Base-by-base conservation (phyloP, 2,888 invertebrate species). In the Sarcophaga rosellei region DNA sequence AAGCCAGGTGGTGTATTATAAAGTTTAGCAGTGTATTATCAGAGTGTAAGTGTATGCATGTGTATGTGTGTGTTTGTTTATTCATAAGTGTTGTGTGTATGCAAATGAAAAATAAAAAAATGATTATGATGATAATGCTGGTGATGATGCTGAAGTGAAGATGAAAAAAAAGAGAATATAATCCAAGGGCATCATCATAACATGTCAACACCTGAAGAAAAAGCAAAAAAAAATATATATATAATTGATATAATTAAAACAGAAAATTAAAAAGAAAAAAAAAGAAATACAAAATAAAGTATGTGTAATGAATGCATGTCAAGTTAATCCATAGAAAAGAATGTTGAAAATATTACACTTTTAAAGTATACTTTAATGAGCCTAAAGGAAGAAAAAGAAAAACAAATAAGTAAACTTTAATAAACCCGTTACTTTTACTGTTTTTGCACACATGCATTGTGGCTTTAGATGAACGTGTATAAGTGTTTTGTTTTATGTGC, bases 321-420 rank as follows among this genome's bases (percentile, higher is more conserved):
- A 53, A 53, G 17, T 15, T 53, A 53, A 53, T 12, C 4, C 12
- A 17, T 53, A 53, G 17, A 53, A 53, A 17, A 53, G 17, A 53
- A 53, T 2, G 0, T 8, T 35, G 35, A 5, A 35, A 35, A 35
- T 35, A 35, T 35, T 35, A 35, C 35, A 35, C 5, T 53, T 15
- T 17, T 53, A 53, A 53, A 84, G 75, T 53, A 75, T 79, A 79
- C 35, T 57, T 65, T 75, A 79, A 70, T 63, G 82, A 69, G 69
- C 62, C 62, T 21, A 44, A 45, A 35, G 8, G 8, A 35, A 35
- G 8, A 35, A 35, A 62, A 53, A 69, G 47, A 77, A 17, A 75
- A 63, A 45, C 47, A 65, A 35, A 10, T 8, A 65, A 72, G 61
- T 72, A 47, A 15, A 53, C 53, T 53, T 53, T 15, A 53, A 53